phyloP scores from a whole-genome alignment of 2,888 invertebrate species.

The Cheilosia scutellata region DNA sequence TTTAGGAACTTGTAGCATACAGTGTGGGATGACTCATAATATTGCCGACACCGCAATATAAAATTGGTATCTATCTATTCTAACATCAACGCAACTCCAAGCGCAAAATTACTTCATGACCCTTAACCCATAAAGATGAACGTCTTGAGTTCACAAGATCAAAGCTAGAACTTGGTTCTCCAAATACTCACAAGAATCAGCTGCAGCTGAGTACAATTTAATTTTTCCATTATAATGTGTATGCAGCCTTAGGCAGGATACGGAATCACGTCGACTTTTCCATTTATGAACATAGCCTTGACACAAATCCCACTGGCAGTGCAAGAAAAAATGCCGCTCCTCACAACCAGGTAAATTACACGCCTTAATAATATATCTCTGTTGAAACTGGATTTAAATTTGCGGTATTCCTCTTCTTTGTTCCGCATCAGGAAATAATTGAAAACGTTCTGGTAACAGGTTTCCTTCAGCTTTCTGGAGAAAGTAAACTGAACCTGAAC shows the following conservation, averaged over 20 bases:
- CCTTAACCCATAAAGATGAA: background rate
- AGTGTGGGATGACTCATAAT: too few relatives aligned
- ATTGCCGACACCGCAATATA: too few relatives aligned
- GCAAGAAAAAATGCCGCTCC: constrained; percentile 24
- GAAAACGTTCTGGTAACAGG: constrained; percentile 55
- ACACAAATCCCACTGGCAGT: constrained; percentile 49
- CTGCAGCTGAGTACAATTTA: background rate
- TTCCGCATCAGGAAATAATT: constrained; percentile 50
- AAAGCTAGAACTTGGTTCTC: background rate
- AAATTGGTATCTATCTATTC: too few relatives aligned
- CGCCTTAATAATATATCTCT: background rate
- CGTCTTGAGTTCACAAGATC: background rate
- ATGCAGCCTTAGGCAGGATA: constrained; percentile 12
- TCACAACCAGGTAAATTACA: constrained; percentile 16
- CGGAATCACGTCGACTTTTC: constrained; percentile 3
- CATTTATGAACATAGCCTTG: constrained; percentile 52
- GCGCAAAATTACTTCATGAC: background rate
- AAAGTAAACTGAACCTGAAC: constrained; percentile 54
- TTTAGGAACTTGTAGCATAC: too few relatives aligned
- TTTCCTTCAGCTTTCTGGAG: constrained; percentile 59
- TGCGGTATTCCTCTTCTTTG: constrained; percentile 12
- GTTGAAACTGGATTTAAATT: constrained; percentile 36
- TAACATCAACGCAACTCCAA: too few relatives aligned
- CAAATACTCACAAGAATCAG: background rate
- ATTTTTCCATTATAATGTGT: background rate